phyloP scores from a whole-genome alignment of 2,888 invertebrate genomes.

The Brenthis ino region DNA sequence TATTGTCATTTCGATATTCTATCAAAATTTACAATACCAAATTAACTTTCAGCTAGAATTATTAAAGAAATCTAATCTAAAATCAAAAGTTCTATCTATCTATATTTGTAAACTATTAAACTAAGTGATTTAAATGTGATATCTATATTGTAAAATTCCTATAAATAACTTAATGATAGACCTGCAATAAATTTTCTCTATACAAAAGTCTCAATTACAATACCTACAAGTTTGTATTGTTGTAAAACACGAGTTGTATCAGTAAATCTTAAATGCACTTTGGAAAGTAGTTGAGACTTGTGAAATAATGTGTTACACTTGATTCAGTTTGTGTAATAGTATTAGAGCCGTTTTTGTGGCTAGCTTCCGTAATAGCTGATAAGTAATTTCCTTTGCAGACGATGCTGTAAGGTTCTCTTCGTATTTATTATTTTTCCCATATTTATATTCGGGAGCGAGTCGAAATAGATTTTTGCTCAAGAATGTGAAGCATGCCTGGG shows the following conservation, averaged over 20 bases:
- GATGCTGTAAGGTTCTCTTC: conserved; percentile 11
- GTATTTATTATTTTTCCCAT: conserved; percentile 19
- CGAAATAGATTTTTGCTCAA: conserved; percentile 17
- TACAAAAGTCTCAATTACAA: no score
- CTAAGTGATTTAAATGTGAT: conserved; percentile 2
- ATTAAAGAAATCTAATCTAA: conserved; percentile 14
- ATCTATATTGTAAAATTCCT: not conserved
- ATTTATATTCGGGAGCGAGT: conserved; percentile 15
- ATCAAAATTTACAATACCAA: no score
- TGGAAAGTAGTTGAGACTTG: conserved; percentile 36
- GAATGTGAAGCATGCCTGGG: conserved; percentile 30
- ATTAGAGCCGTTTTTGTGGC: conserved; percentile 22
- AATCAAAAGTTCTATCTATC: conserved; percentile 21
- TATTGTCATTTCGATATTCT: no score
- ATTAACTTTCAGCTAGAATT: not conserved
- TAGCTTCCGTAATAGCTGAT: conserved; percentile 15
- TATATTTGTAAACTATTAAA: conserved; percentile 17
- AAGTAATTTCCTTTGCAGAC: conserved; percentile 20
- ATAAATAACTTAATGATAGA: not conserved
- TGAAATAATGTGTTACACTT: conserved; percentile 29
- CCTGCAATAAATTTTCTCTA: conserved; percentile 6
- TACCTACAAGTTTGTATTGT: no score
- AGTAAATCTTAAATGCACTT: conserved; percentile 19
- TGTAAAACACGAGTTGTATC: not conserved
- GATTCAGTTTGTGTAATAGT: conserved; percentile 25